These are phyloP conservation scores for Protomyctophum bolini DNA, from an alignment of 2,113 vertebrate species.

Conservation along the genomic window DNA sequence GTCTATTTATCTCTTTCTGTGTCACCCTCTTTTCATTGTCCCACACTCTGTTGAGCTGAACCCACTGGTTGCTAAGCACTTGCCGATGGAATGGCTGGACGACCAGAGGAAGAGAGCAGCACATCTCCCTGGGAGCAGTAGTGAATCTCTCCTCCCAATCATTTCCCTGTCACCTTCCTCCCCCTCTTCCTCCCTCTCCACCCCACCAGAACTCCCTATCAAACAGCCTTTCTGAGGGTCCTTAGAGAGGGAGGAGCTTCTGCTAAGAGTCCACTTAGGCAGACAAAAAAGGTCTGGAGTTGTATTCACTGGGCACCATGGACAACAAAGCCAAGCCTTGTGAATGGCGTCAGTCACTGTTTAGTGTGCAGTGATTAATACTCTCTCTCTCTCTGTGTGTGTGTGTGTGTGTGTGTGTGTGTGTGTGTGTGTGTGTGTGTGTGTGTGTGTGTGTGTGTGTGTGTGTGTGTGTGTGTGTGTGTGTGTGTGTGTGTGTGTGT, in stretches of 20 bases:
- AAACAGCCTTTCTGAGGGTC: constrained; percentile 77
- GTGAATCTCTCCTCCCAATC: constrained; percentile 85
- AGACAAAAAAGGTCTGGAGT: constrained; percentile 84
- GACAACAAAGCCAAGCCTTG: constrained; percentile 77
- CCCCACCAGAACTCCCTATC: constrained; percentile 52
- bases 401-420: too few species aligned
- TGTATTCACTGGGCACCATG: constrained; percentile 83
- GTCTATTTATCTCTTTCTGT: constrained; percentile 11
- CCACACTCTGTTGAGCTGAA: constrained; percentile 66
- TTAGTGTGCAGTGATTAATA: constrained; percentile 90
- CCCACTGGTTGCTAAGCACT: constrained; percentile 83
- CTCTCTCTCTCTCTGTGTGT: constrained; percentile 30
- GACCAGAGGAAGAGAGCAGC: constrained; percentile 76
- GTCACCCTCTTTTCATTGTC: constrained; percentile 25
- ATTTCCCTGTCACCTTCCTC: constrained; percentile 59
- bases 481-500: too few species aligned
- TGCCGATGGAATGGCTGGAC: constrained; percentile 67
- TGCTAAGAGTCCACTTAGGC: constrained; percentile 87
- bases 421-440: too few species aligned
- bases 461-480: too few species aligned
- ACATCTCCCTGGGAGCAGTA: constrained; percentile 76
- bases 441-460: too few species aligned
- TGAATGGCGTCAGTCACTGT: constrained; percentile 89
- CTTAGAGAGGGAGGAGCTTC: constrained; percentile 76
- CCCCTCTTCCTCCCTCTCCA: constrained; percentile 34